Evolutionary conservation across 2,888 invertebrate genomes (phyloP), one percentile per base, ranked within the genome.

Genomic region (Eristalis intricaria): DNA sequence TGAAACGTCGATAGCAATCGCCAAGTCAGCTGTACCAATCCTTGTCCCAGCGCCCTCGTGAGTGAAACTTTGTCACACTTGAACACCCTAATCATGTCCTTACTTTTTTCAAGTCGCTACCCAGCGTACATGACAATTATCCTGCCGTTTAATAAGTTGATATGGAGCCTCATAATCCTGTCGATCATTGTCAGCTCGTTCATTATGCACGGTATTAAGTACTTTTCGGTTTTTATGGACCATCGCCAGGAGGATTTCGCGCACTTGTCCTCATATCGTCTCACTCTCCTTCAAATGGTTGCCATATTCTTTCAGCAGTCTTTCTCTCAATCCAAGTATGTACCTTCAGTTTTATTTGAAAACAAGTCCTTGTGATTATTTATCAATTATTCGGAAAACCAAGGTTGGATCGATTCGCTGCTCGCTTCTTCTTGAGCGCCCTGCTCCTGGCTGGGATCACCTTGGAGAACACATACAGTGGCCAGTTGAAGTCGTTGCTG

Each of bases 231-330:
- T 32, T 58, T 58, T 2, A 43, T 90, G 70, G 69, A 89, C 8
- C n/a, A 85, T 15, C 65, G 35, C 0, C n/a, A 70, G 8, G 22
- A 0, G 0, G 7, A 32, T 0, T 90, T 90, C 60, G 11, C 56
- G 4, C 90, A 90, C 70, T 35, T 40, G 15, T 58, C 87, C 19
- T 88, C 85, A 7, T 83, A 90, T 29, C 88, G 90, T 29, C 89
- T 90, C 11, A 90, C 92, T 0, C 7, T 90, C n/a, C 79, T 92
- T n/a, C 90, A 92, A 63, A 90, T 91, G 58, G 90, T 91, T 84
- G 92, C 92, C 0, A 89, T 93, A 29, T 93, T 92, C 69, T 91
- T 92, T 82, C 93, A 93, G 69, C 92, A 93, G 78, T 91, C 92
- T 8, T 91, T 92, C 29, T 90, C 91, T 2, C 90, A 90, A 13